Conservation (phyloP, 1,140 invertebrate genomes). For the Drosophila quadrilineata region DNA sequence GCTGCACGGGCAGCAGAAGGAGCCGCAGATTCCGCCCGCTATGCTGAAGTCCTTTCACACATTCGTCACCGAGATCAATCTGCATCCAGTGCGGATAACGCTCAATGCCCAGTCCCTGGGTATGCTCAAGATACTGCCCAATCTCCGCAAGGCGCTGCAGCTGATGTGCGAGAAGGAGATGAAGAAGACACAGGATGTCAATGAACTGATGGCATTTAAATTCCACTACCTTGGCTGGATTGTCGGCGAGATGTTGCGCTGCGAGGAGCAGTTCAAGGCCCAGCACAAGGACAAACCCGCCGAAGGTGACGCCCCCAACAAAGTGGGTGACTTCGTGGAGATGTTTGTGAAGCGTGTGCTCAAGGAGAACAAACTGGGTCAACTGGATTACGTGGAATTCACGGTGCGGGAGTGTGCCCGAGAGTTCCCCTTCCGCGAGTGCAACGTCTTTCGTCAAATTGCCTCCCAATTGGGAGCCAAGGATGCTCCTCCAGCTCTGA, state of each 20-base stretch:
- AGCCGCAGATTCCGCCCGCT: conserved; percentile 88
- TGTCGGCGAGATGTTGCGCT: conserved; percentile 87
- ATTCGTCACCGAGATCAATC: conserved; percentile 93
- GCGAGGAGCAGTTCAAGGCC: conserved; percentile 84
- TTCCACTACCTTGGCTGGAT: conserved; percentile 93
- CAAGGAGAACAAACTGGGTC: conserved; percentile 89
- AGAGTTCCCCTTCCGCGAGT: conserved; percentile 93
- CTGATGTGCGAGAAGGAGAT: conserved; percentile 94
- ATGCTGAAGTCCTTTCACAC: conserved; percentile 91
- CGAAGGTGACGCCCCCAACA: conserved; percentile 45
- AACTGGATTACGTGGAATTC: conserved; percentile 90
- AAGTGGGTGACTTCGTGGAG: conserved; percentile 88
- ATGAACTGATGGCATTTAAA: conserved; percentile 96
- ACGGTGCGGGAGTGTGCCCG: conserved; percentile 92
- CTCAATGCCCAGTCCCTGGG: conserved; percentile 86
- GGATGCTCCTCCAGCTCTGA: conserved; percentile 86
- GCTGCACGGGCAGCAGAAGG: conserved; percentile 89
- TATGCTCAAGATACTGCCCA: conserved; percentile 88
- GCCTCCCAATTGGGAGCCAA: conserved; percentile 87
- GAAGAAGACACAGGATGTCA: conserved; percentile 90
- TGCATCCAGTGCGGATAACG: conserved; percentile 93
- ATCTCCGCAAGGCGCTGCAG: conserved; percentile 91
- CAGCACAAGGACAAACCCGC: conserved; percentile 76
- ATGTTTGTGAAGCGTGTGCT: conserved; percentile 88
- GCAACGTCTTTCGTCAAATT: conserved; percentile 92